Evolutionary conservation across 2,113 vertebrate species (phyloP), one percentile per base, ranked within the genome.

Genomic region (Aix galericulata): DNA sequence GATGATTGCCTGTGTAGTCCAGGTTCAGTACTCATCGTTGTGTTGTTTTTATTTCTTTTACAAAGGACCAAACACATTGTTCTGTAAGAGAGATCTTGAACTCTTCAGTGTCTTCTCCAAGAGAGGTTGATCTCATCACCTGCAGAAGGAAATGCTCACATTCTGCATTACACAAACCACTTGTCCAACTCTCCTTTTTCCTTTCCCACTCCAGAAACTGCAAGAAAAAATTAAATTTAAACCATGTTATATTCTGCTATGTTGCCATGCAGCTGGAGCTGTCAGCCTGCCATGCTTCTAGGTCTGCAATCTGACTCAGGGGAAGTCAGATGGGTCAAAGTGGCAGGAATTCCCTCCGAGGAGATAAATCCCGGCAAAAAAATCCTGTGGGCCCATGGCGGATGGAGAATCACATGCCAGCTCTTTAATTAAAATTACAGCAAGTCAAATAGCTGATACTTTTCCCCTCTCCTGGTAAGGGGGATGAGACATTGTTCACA

Each of bases 361-460:
- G 38, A 96, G 93, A 95, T 72, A 93, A 95, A 95, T 94, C 89
- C 91, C 86, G 86, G 94, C 55, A 34, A 88, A 69, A 69, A 55
- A 68, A 56, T 77, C 85, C 59, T 77, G 15, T 74, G 72, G 94
- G 97, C 93, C 96, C 92, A 67, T 31, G 62, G 78, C 8, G 29
- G 89, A 96, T 91, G 62, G 86, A 58, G 75, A 71, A 67, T 71
- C 72, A 68, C 48, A 76, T 84, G 82, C 82, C 89, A 87, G 89
- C 71, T 85, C 93, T 97, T 93, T 98, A 99, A 97, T 99, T 99
- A 96, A 99, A 98, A 96, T 98, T 99, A 98, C 99, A 99, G 98
- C 99, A 99, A 98, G 98, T 99, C 98, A 99, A 98, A 98, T 99
- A 99, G 97, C 98, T 99, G 98, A 99, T 99, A 97, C 97, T 98